Evolutionary conservation across 1,140 invertebrate genomes (phyloP).

Genomic region (Hesperophylax magnus): DNA sequence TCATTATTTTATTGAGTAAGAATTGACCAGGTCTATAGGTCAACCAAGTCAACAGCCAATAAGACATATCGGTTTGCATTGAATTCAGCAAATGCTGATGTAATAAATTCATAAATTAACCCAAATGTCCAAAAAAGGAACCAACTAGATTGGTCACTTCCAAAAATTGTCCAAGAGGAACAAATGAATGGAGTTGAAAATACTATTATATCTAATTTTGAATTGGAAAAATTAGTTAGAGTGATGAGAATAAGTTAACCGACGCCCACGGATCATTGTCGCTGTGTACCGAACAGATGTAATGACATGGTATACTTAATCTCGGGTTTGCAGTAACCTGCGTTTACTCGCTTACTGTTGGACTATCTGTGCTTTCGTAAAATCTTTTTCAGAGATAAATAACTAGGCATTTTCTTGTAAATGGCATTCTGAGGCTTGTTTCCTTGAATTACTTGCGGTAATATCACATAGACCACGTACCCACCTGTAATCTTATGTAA

Average conservation of each 20-base stretch:
- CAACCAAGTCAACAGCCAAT: too few relatives aligned
- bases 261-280: conserved; percentile 6
- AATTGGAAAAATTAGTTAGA: neutral
- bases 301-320: conserved; percentile 8
- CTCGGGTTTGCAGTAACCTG: too few relatives aligned
- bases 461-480: too few relatives aligned
- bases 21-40: too few relatives aligned
- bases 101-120: conserved; percentile 40
- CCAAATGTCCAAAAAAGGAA: conserved; percentile 20
- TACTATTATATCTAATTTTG: too few relatives aligned
- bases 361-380: neutral
- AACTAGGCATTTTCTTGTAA: too few relatives aligned
- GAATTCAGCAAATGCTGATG: neutral
- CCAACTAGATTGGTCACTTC: neutral
- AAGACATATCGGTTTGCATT: neutral
- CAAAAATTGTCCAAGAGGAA: neutral
- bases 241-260: neutral
- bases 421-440: too few relatives aligned
- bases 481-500: too few relatives aligned
- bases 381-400: too few relatives aligned
- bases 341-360: conserved; percentile 1
- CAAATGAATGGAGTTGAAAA: too few relatives aligned
- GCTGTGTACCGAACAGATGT: neutral
- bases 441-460: too few relatives aligned
- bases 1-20: neutral